Evolutionary conservation across 2,113 vertebrate species (phyloP).

Genomic region (Chinchilla lanigera): DNA sequence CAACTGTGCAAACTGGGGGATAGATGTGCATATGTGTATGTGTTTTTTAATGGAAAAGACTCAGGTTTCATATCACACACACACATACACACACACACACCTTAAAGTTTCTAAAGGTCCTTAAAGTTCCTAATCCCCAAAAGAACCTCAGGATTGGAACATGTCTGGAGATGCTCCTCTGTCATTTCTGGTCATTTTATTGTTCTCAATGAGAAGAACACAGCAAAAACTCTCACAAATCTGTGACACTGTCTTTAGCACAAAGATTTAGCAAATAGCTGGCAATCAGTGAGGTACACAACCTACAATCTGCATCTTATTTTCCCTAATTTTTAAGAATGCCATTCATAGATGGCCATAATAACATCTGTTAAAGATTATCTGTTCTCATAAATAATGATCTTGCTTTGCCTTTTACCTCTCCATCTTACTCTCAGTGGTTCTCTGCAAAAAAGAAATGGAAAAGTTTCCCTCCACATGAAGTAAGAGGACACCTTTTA

Average conservation of each 20-base stretch:
- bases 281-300: not conserved
- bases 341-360: not conserved
- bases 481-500: not conserved
- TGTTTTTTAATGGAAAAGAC: not conserved
- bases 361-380: not conserved
- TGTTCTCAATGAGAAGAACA: not conserved
- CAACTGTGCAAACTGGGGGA: not conserved
- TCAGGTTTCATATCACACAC: not conserved
- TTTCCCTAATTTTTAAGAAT: not conserved
- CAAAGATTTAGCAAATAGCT: not conserved
- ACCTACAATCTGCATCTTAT: not conserved
- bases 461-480: not conserved
- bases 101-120: not conserved
- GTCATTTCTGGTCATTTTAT: not conserved
- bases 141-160: not conserved
- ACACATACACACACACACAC: not conserved
- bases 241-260: not conserved
- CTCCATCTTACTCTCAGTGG: not conserved
- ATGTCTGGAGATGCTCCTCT: not conserved
- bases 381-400: not conserved
- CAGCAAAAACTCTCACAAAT: not conserved
- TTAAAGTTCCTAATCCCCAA: not conserved
- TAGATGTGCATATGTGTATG: not conserved
- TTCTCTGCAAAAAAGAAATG: not conserved
- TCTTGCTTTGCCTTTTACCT: not conserved